Evolutionary conservation across 2,797 vertebrate genomes (phyloP), one percentile per base, ranked within the genome.

Genomic region (Dermochelys coriacea): DNA sequence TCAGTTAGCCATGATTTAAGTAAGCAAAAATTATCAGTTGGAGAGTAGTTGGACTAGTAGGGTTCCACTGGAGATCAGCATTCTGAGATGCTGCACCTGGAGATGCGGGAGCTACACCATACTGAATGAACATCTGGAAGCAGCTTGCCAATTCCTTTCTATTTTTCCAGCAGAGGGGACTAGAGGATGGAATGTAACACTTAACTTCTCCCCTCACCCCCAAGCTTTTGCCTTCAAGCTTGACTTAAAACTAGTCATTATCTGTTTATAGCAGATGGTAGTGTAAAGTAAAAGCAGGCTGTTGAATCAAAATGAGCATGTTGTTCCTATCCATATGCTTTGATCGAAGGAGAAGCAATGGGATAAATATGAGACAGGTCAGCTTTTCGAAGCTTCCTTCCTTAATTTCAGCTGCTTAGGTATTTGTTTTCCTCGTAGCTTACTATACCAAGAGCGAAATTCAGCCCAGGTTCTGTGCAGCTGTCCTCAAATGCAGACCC

Each of bases 231-330:
- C 68, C 85, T 87, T 80, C 59, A 78, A 84, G 71, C 51, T 29
- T 75, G 49, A 75, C 45, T 89, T 93, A 86, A 89, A 86, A 89
- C 80, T 80, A 89, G 74, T 89, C 51, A 86, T 93, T 89, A 89
- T 49, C 84, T 71, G 59, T 79, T 79, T 89, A 68, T 74, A 89
- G 84, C 91, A 89, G 87, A 71, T 78, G 83, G 79, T 59, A 78
- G 27, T 10, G 45, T 31, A 85, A 88, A 77, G 55, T 88, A 92
- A 88, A 92, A 88, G 47, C 18, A 52, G 55, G 71, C 29, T 64
- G 57, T n/a, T 74, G 79, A 68, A 71, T 79, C 77, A 45, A 82
- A 93, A 89, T 82, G 83, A 89, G 79, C 50, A 86, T 87, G 87
- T 82, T 86, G 57, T 37, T 86, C 74, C 80, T 47, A 74, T 41